Conservation (phyloP, 2,113 vertebrate species). For the Varanus salvator region DNA sequence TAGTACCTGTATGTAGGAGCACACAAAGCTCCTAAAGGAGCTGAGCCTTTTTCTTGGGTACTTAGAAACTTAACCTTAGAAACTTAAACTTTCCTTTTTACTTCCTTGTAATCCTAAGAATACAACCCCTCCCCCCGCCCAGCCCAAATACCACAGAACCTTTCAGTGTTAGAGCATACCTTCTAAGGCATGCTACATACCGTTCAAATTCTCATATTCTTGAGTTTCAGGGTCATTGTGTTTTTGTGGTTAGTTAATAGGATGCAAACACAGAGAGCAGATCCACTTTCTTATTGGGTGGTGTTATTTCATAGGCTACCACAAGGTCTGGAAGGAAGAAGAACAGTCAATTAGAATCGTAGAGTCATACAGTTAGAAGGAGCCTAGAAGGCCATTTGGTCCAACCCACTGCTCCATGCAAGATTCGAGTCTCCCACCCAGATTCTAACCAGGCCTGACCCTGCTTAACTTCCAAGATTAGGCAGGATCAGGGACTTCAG, state of each 20-base stretch:
- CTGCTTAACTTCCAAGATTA: too few species aligned
- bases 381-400: too few species aligned
- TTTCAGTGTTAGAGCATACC: neutral
- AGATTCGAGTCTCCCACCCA: too few species aligned
- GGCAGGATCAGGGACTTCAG: too few species aligned
- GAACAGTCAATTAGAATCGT: neutral
- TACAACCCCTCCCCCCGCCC: neutral
- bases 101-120: neutral
- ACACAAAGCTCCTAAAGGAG: neutral
- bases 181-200: neutral
- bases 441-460: too few species aligned
- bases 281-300: neutral
- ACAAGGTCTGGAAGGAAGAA: neutral
- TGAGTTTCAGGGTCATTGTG: neutral
- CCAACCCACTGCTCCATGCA: too few species aligned
- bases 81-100: neutral
- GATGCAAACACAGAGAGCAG: neutral
- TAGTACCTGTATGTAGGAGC: neutral
- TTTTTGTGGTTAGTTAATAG: neutral
- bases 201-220: neutral
- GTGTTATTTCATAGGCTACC: neutral
- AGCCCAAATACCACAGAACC: neutral
- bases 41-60: neutral
- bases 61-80: too few species aligned
- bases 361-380: too few species aligned